Percentiles rank a stretch among this genome's conserved stretches.
These are phyloP conservation scores for Rhinoraja longicauda DNA, from an alignment of 2,797 vertebrate species.

Conservation along the genomic window DNA sequence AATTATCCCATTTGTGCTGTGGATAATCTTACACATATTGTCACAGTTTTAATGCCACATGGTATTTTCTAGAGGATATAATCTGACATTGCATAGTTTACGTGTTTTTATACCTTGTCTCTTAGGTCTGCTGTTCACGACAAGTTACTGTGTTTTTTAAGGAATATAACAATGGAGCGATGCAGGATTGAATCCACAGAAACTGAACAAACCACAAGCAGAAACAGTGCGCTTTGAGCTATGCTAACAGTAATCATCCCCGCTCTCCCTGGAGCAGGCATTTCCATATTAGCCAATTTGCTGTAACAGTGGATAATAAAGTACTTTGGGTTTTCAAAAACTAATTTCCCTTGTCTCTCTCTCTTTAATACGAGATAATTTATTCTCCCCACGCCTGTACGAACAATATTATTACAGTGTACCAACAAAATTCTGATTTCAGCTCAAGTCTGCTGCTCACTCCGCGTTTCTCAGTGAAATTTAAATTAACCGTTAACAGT, in stretches of 20 bases:
- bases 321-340: constrained; percentile 71
- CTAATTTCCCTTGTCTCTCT: constrained; percentile 53
- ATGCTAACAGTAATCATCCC: constrained; percentile 85
- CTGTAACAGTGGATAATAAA: constrained; percentile 84
- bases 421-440: constrained; percentile 56
- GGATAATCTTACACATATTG: not conserved
- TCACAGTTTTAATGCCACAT: not conserved
- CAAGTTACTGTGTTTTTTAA: constrained; percentile 48
- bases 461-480: constrained; percentile 66
- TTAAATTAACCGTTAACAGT: constrained; percentile 56
- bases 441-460: constrained; percentile 64
- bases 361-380: constrained; percentile 66
- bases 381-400: constrained; percentile 81
- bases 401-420: constrained; percentile 71
- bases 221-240: constrained; percentile 84
- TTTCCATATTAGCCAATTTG: constrained; percentile 65
- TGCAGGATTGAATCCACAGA: constrained; percentile 82
- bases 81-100: not conserved
- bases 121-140: constrained; percentile 32
- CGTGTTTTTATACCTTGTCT: constrained; percentile 3
- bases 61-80: not conserved
- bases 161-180: constrained; percentile 65
- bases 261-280: constrained; percentile 71
- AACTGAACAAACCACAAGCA: constrained; percentile 88
- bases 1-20: not conserved